Conservation (phyloP, 1,140 invertebrate species). For the Campodea augens region DNA sequence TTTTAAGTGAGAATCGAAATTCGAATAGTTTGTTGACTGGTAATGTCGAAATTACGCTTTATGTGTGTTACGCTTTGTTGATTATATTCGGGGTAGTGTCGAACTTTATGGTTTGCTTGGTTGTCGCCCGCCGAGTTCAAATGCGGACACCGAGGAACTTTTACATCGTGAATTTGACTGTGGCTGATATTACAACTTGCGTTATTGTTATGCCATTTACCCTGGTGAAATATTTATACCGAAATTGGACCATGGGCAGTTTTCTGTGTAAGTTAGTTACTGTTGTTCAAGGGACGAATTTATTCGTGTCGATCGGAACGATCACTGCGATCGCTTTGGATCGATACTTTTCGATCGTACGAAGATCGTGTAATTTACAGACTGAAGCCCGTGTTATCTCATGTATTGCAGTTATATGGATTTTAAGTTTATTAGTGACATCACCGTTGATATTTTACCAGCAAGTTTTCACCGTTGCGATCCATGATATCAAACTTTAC, state of each 20-base stretch:
- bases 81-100: conserved; percentile 23
- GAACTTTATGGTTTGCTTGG: conserved; percentile 25
- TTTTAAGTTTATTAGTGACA: conserved; percentile 29
- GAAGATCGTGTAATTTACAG: conserved; percentile 19
- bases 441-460: conserved; percentile 28
- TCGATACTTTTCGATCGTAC: conserved; percentile 34
- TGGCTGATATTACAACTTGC: conserved; percentile 36
- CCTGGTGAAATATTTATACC: conserved; percentile 23
- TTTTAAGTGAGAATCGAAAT: conserved; percentile 12
- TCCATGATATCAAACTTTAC: conserved; percentile 21
- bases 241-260: conserved; percentile 22
- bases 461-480: conserved; percentile 21
- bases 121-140: conserved; percentile 26
- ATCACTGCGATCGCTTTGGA: conserved; percentile 39
- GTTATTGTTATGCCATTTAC: conserved; percentile 36
- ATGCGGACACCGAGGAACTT: conserved; percentile 37
- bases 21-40: conserved; percentile 10
- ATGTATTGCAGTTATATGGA: conserved; percentile 24
- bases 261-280: conserved; percentile 35
- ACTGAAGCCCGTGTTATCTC: conserved; percentile 2
- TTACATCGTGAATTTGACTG: conserved; percentile 38
- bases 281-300: conserved; percentile 34
- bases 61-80: conserved; percentile 21
- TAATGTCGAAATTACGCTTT: conserved; percentile 17
- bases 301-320: conserved; percentile 38